These are phyloP conservation scores for Puffinus mauretanicus DNA, from an alignment of 2,113 vertebrate genomes.

Conservation along the genomic window DNA sequence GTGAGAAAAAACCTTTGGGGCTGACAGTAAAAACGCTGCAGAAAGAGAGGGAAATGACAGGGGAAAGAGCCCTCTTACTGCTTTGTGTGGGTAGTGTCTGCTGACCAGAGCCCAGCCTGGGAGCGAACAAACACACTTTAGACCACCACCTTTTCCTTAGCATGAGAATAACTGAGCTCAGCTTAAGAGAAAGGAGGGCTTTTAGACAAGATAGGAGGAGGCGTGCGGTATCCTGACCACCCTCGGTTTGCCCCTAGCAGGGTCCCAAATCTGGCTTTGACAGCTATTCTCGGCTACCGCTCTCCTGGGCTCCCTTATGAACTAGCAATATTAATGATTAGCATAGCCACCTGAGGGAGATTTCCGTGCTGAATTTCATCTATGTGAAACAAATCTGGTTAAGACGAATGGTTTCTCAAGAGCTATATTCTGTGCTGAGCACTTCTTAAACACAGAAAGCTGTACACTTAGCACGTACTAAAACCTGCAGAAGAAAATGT, in stretches of 20 bases:
- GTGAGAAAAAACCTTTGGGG: neutral
- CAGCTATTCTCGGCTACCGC: neutral
- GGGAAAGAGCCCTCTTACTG: neutral
- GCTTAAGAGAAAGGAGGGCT: neutral
- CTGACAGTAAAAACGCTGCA: neutral
- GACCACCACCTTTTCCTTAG: neutral
- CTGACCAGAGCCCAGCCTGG: neutral
- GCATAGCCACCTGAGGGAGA: neutral
- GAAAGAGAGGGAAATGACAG: neutral
- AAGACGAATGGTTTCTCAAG: neutral
- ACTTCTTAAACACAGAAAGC: neutral
- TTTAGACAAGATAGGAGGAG: neutral
- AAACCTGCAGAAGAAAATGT: neutral
- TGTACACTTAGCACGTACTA: neutral
- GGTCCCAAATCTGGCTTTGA: neutral
- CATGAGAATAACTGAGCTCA: neutral
- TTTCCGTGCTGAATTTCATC: neutral
- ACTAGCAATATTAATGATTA: neutral
- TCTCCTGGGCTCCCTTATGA: neutral
- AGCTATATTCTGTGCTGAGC: neutral
- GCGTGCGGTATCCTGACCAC: neutral
- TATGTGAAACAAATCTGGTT: neutral
- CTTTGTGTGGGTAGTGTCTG: neutral
- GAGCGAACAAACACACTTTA: neutral
- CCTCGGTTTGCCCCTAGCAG: neutral